Evolutionary conservation across 2,797 vertebrate genomes (phyloP).

Genomic region (Anguilla obscura): DNA sequence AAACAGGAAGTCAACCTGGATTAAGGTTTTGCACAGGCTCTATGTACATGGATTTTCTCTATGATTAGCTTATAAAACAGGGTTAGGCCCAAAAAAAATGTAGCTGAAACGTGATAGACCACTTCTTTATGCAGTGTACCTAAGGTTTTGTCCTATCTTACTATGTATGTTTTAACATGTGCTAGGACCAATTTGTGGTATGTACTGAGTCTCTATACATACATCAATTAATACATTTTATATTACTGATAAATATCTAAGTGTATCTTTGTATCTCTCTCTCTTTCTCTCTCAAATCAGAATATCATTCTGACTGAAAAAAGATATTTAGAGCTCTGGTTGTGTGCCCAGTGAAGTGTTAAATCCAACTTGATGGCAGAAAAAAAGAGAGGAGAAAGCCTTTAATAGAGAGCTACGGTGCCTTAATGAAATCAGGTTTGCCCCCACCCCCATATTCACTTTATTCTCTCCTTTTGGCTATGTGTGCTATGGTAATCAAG

Average conservation of each 20-base stretch:
- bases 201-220: not conserved
- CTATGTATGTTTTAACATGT: not conserved
- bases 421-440: constrained; percentile 74
- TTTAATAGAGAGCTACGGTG: constrained; percentile 64
- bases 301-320: constrained; percentile 23
- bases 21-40: not conserved
- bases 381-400: constrained; percentile 54
- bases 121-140: not conserved
- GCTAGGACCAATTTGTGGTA: not conserved
- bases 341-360: constrained; percentile 64
- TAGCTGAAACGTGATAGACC: not conserved
- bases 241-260: not conserved
- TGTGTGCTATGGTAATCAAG: constrained; percentile 62
- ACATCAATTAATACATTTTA: not conserved
- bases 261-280: not conserved
- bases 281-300: not conserved
- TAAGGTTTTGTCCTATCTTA: not conserved
- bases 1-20: not conserved
- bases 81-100: not conserved
- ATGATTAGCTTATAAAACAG: not conserved
- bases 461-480: constrained; percentile 51
- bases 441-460: constrained; percentile 35
- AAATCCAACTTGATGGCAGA: constrained; percentile 77
- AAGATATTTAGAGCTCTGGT: constrained; percentile 58
- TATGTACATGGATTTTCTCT: not conserved